Percentiles rank a stretch among this genome's conserved stretches.
phyloP scores from a whole-genome alignment of 92 coral and sea anemone species.

The Actinernus sp. region DNA sequence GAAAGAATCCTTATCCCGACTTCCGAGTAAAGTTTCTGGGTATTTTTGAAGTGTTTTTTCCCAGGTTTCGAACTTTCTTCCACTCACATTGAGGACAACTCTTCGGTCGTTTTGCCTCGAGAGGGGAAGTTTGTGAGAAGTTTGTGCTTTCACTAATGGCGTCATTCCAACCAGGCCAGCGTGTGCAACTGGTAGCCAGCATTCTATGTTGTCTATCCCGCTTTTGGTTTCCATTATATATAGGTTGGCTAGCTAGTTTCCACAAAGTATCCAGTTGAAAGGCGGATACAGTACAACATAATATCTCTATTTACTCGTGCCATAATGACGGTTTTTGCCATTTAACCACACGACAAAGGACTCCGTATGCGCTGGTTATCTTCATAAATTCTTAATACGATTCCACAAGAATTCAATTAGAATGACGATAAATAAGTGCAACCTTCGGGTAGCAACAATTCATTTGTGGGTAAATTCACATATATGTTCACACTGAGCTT shows the following conservation, averaged over 20 bases:
- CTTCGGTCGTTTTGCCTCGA: conserved; percentile 73
- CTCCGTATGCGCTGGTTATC: too few relatives aligned
- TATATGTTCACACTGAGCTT: too few relatives aligned
- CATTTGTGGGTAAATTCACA: too few relatives aligned
- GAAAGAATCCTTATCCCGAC: conserved; percentile 67
- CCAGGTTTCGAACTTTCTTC: conserved; percentile 97
- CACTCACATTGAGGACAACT: conserved; percentile 86
- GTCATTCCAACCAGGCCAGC: conserved; percentile 83
- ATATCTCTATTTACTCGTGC: too few relatives aligned
- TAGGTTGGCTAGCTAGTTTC: too few relatives aligned
- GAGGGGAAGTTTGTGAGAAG: conserved; percentile 50
- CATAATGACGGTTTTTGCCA: too few relatives aligned
- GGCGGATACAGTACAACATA: too few relatives aligned
- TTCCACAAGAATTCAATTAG: not conserved
- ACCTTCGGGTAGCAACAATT: too few relatives aligned
- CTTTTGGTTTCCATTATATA: too few relatives aligned
- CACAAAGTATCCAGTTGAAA: not conserved
- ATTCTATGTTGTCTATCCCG: conserved; percentile 23
- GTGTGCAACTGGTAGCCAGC: conserved; percentile 80
- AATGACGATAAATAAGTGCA: too few relatives aligned
- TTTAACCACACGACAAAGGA: too few relatives aligned
- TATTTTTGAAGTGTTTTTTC: conserved; percentile 79
- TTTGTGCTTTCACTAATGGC: conserved; percentile 62
- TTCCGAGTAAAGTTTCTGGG: conserved; percentile 86
- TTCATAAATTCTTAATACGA: not conserved